These are phyloP conservation scores for Agrotis segetum DNA, from an alignment of 2,888 invertebrate genomes.

Conservation along the genomic window DNA sequence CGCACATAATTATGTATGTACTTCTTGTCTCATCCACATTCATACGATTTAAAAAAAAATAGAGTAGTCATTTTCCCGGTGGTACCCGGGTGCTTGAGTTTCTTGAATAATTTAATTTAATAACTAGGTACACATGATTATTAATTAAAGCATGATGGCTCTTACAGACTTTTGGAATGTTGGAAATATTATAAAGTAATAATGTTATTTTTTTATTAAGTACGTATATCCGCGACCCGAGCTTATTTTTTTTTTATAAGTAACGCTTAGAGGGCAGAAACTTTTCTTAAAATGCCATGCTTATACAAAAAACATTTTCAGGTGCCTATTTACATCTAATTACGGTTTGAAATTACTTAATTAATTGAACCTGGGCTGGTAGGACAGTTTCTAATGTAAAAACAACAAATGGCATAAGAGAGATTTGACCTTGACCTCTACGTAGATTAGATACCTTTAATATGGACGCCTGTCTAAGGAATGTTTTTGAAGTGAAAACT, in stretches of 20 bases:
- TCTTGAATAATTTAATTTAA: conserved; percentile 24
- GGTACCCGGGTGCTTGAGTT: background rate
- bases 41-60: background rate
- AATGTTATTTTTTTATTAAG: conserved; percentile 3
- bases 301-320: background rate
- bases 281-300: conserved; percentile 12
- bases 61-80: background rate
- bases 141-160: conserved; percentile 22
- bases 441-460: background rate
- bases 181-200: conserved; percentile 6
- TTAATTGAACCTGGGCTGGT: conserved; percentile 4
- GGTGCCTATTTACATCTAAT: conserved; percentile 5
- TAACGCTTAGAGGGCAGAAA: conserved; percentile 19
- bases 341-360: background rate
- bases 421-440: conserved; percentile 25
- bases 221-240: background rate
- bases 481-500: no score
- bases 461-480: background rate
- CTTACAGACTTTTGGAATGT: conserved; percentile 19
- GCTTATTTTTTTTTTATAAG: no score
- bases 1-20: no score
- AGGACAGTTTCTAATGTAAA: conserved; percentile 8
- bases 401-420: conserved; percentile 18
- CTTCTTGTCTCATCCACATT: no score
- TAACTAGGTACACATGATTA: background rate